These are phyloP conservation scores for Apodemus speciosus DNA, from an alignment of 2,113 vertebrate genomes.

Conservation along the genomic window DNA sequence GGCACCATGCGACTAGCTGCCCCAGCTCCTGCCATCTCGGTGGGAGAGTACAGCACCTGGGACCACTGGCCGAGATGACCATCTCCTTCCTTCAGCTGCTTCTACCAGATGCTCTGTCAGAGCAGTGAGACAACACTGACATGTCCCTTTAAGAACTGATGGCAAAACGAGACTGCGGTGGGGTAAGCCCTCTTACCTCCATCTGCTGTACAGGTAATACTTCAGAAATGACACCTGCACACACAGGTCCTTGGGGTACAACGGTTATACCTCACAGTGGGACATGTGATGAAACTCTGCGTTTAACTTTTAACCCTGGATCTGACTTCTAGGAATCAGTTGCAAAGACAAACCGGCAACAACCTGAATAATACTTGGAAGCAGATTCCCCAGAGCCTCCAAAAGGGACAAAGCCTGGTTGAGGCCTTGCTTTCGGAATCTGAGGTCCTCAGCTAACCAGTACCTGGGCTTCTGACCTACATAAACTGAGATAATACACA, in stretches of 20 bases:
- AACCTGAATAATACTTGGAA: constrained; percentile 29
- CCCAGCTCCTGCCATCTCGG: not conserved
- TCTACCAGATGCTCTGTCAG: not conserved
- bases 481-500: not conserved
- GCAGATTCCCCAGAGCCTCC: not conserved
- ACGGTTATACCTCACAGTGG: not conserved
- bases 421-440: not conserved
- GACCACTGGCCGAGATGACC: no score
- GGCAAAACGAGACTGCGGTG: not conserved
- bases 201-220: not conserved
- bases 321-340: constrained; percentile 42
- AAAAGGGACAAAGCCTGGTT: constrained; percentile 12
- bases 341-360: constrained; percentile 28
- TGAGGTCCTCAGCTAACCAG: not conserved
- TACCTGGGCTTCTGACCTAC: constrained; percentile 4
- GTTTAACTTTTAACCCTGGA: constrained; percentile 24
- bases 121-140: not conserved
- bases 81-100: not conserved
- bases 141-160: not conserved
- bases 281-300: constrained; percentile 31
- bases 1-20: not conserved
- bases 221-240: constrained; percentile 2
- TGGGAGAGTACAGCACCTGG: not conserved
- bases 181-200: not conserved
- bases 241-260: not conserved